Evolutionary conservation across 2,797 vertebrate species (phyloP).

Genomic region (Emys orbicularis): DNA sequence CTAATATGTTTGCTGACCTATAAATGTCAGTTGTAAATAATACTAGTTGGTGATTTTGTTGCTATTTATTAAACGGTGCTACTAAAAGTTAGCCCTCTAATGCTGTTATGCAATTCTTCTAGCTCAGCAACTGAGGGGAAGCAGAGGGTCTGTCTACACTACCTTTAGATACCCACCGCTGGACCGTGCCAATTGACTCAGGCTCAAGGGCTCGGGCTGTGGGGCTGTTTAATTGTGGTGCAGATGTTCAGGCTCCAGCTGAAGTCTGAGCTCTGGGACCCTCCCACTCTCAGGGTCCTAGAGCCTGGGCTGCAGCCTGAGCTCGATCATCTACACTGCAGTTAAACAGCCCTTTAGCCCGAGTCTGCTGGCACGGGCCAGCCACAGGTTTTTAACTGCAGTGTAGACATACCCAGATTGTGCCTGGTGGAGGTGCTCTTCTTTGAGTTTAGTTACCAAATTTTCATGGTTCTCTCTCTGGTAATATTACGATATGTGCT

Average conservation of each 20-base stretch:
- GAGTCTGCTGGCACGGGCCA: neutral
- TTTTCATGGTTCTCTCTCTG: conserved; percentile 34
- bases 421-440: neutral
- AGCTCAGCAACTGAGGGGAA: neutral
- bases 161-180: too few relatives aligned
- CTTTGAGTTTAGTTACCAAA: conserved; percentile 31
- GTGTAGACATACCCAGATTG: neutral
- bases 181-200: too few relatives aligned
- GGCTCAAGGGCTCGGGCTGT: too few relatives aligned
- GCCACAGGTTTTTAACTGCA: neutral
- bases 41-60: conserved; percentile 18
- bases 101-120: conserved; percentile 9
- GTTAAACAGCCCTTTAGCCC: neutral
- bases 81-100: conserved; percentile 22
- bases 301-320: neutral
- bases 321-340: neutral
- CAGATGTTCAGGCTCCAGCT: too few relatives aligned
- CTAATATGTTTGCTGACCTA: neutral
- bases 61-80: conserved; percentile 32
- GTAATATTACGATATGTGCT: neutral
- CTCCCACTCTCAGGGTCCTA: neutral
- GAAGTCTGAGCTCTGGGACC: too few relatives aligned
- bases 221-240: neutral
- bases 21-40: conserved; percentile 37
- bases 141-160: neutral